phyloP scores from a whole-genome alignment of 2,797 vertebrate genomes.

The Betta splendens region DNA sequence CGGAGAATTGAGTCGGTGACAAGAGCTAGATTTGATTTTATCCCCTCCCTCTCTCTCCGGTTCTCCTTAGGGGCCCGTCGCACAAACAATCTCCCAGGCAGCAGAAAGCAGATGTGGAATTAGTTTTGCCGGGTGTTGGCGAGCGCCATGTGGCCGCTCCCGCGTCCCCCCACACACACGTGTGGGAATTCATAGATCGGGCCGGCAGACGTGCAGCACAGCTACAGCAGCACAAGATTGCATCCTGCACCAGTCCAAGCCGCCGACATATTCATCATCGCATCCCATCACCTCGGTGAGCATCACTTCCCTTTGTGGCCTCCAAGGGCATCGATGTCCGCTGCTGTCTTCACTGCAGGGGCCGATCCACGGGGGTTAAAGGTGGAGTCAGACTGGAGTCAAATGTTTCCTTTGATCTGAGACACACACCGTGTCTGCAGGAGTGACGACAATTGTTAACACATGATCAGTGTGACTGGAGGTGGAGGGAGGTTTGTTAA shows the following conservation, averaged over 20 bases:
- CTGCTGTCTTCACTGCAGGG: slow-evolving; percentile 43
- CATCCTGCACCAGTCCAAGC: slow-evolving; percentile 45
- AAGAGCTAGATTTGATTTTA: slow-evolving; percentile 69
- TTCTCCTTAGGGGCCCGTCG: slow-evolving; percentile 50
- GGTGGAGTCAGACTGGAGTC: slow-evolving; percentile 45
- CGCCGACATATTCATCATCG: slow-evolving; percentile 64
- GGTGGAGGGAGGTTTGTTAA: slow-evolving; percentile 36
- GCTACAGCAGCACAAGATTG: slow-evolving; percentile 50
- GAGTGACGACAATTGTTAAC: slow-evolving; percentile 36
- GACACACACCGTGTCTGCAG: not conserved
- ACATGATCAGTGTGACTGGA: slow-evolving; percentile 29
- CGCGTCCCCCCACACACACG: slow-evolving; percentile 6
- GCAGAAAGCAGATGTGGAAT: slow-evolving; percentile 67
- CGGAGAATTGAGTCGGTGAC: slow-evolving; percentile 64
- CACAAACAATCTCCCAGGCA: slow-evolving; percentile 62
- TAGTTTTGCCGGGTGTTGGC: slow-evolving; percentile 59
- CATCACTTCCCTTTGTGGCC: slow-evolving; percentile 61
- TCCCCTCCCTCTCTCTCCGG: slow-evolving; percentile 39
- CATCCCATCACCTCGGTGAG: slow-evolving; percentile 45
- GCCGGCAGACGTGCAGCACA: slow-evolving; percentile 41
- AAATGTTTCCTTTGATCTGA: slow-evolving; percentile 48
- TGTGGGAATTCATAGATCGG: slow-evolving; percentile 68
- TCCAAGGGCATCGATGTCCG: slow-evolving; percentile 61
- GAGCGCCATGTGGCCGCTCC: slow-evolving; percentile 45
- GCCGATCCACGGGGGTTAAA: slow-evolving; percentile 53